Conservation (phyloP, 1,140 invertebrate genomes). For the Trachelipus rathkii region DNA sequence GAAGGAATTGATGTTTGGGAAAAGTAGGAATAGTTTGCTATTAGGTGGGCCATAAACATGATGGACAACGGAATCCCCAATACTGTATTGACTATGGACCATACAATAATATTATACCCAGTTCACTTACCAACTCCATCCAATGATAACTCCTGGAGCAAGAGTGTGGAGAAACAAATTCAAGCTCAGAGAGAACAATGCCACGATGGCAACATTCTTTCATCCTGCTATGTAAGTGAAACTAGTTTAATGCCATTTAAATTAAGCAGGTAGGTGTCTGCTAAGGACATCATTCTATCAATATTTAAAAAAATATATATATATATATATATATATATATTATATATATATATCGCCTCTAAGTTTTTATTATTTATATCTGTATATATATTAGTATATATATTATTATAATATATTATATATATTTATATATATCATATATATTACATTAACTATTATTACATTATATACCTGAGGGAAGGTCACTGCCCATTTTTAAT, state of each 20-base stretch:
- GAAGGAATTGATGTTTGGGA: constrained; percentile 56
- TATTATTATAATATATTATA: too few relatives aligned
- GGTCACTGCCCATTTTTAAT: too few relatives aligned
- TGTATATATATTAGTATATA: too few relatives aligned
- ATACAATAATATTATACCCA: constrained; percentile 27
- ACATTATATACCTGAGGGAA: too few relatives aligned
- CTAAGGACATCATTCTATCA: constrained; percentile 22
- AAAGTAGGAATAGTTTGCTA: constrained; percentile 18
- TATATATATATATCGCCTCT: too few relatives aligned
- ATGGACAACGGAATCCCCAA: neutral
- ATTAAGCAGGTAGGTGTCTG: too few relatives aligned
- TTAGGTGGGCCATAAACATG: constrained; percentile 42
- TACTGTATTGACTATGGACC: constrained; percentile 23
- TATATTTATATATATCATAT: too few relatives aligned
- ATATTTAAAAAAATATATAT: neutral
- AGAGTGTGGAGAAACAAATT: constrained; percentile 78
- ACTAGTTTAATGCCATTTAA: neutral
- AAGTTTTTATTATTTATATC: too few relatives aligned
- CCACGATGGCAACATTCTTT: constrained; percentile 76
- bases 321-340: too few relatives aligned
- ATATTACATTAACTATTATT: too few relatives aligned
- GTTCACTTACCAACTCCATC: constrained; percentile 26
- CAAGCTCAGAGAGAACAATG: constrained; percentile 79
- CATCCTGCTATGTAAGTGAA: constrained; percentile 65
- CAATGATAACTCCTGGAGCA: constrained; percentile 59